Evolutionary conservation across 2,888 invertebrate genomes (phyloP), one percentile per base, ranked within the genome.

Genomic region (Acrocera orbiculus): DNA sequence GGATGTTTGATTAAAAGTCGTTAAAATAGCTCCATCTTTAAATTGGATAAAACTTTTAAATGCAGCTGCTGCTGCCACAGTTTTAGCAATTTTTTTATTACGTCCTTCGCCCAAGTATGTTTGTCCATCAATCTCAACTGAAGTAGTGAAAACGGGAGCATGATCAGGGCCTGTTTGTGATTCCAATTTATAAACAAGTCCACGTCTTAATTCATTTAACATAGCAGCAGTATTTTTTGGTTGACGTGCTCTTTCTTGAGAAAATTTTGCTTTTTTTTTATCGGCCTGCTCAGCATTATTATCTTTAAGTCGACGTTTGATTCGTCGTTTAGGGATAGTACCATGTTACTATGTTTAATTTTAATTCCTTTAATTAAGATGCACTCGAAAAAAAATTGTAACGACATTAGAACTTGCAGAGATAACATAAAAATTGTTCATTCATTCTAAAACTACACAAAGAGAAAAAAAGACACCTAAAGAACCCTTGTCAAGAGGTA

Each of bases 101-200:
- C 64, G 59, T 16, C 70, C 69, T 37, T 56, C 54, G 17, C 69
- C 69, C 42, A 59, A 53, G 54, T 59, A 72, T 54, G 61, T 61
- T 46, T 66, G 64, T n/a, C 66, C 67, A 47, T 66, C 73, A 48
- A 61, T 61, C 50, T 70, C 70, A 7, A 89, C 86, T 7, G 75
- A 69, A 44, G 90, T 79, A 10, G 76, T 79, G 62, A 92, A 92
- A 46, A 75, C 67, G 0, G 90, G 90, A 30, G 82, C 79, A 61
- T 92, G 90, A 8, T 83, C 76, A 1, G 90, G 89, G 0, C 90
- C 90, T 16, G 70, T 70, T 59, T 83, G 79, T 36, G 74, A 69
- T 35, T 81, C 66, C 42, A 85, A 66, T 43, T 70, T 69, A 56
- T 86, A 92, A 34, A 71, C 64, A 11, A 86, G 69, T 16, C 79